Base-by-base conservation (phyloP, 2,113 vertebrate species). In the Tragulus kanchil region DNA sequence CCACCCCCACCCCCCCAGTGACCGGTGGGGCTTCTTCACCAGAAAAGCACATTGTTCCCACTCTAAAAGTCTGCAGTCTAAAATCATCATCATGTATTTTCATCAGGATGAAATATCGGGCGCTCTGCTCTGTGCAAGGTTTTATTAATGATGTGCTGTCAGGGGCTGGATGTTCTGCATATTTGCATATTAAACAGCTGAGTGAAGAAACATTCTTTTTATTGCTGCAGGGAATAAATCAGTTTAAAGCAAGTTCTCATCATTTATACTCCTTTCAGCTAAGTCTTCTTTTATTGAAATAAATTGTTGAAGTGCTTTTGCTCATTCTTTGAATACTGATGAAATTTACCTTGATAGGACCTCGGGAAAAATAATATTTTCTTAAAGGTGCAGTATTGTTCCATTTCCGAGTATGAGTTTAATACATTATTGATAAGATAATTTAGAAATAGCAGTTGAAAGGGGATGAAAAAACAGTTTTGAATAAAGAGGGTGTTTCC, bases 181-280 rank as follows among this genome's bases (percentile, higher is more conserved):
- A 99, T 99, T 99, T 99, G 99, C 99, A 99, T 99, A 99, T 99
- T 99, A 99, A 99, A 99, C 99, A 99, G 99, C 99, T 98, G 98
- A 99, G 99, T 99, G 99, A 99, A 99, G 99, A 99, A 99, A 99
- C 99, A 99, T 99, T 99, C 99, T 98, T 99, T 99, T 99, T 99
- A 99, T 99, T 99, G 99, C 99, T 98, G 98, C 99, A 99, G 99
- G 99, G 99, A 99, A 99, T 99, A 99, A 99, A 99, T 99, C 99
- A 99, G 99, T 99, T 99, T 99, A 99, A 99, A 99, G 99, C 99
- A 99, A 99, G 99, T 99, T 99, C 99, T 99, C 99, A 99, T 99
- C 99, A 99, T 99, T 99, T 99, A 99, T 99, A 99, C 99, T 99
- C 99, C 99, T 99, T 99, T 99, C 99, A 99, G 99, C 99, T 99